Evolutionary conservation across 2,888 invertebrate genomes (phyloP), one percentile per base, ranked within the genome.

Genomic region (Sphecodes monilicornis): DNA sequence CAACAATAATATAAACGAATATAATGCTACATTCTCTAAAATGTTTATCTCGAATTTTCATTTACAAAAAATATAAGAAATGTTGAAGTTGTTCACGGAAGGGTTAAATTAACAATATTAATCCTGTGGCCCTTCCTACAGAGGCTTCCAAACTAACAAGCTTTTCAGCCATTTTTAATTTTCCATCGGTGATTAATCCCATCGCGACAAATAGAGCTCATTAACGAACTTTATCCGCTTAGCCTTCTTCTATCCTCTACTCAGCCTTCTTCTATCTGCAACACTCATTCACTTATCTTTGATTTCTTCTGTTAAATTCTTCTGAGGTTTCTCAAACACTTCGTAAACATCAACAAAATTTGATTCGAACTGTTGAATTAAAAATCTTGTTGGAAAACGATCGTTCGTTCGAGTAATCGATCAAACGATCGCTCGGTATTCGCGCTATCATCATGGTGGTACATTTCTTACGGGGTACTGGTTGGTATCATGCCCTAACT

Each of bases 401-500:
- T 83, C 76, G 60, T 82, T 54, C 29, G 22, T 50, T 70, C 8
- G 6, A 1, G 16, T 1, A 3, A 13, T 36, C 46, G 75, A 57
- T 57, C 13, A 60, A 82, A 83, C 76, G 76, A 84, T 82, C 57
- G 39, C 4, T 22, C 43, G 57, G 26, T 26, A 26, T 13, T 10
- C 68, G 29, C 60, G 60, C 60, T 74, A 68, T 88, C 90, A 89
- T 92, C 90, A 85, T 92, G 93, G 92, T 93, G 93, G 92, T 91
- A 92, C 77, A 91, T 92, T 88, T 86, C 88, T 91, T 92, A 92
- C 91, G 88, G 89, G 93, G 91, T 94, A 88, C 92, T 93, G 92
- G 94, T 94, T 94, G 94, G 94, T 94, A 94, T 94, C 93, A 93
- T 86, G 91, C 90, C 92, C 92, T 77, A 89, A 92, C 92, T 78